Conservation (phyloP, 2,888 invertebrate genomes). For the Phragmatobia fuliginosa region DNA sequence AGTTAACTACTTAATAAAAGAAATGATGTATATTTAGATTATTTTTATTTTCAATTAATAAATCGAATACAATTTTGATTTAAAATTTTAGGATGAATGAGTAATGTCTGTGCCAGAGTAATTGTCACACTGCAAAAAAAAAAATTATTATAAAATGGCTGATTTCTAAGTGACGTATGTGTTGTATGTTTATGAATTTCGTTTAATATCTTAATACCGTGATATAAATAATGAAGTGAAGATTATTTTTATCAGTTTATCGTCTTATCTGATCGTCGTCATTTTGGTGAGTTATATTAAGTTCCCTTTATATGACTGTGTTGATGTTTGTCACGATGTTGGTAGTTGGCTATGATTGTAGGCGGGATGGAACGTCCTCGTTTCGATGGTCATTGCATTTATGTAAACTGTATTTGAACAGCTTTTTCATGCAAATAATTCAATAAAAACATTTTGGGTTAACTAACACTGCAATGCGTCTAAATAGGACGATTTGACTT, state of each 20-base stretch:
- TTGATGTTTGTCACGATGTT: constrained; percentile 62
- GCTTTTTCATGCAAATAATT: constrained; percentile 6
- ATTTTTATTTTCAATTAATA: neutral
- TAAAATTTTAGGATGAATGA: neutral
- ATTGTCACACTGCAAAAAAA: constrained; percentile 41
- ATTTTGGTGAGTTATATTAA: constrained; percentile 65
- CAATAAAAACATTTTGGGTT: constrained; percentile 5
- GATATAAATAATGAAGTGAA: constrained; percentile 73
- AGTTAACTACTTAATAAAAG: neutral
- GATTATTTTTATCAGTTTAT: constrained; percentile 56
- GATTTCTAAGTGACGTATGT: constrained; percentile 82
- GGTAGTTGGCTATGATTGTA: constrained; percentile 64
- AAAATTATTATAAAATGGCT: constrained; percentile 81
- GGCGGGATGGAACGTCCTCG: constrained; percentile 66
- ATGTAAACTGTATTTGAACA: constrained; percentile 22
- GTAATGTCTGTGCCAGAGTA: constrained; percentile 19
- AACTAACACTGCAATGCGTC: constrained; percentile 35
- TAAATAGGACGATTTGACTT: neutral
- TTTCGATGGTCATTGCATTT: constrained; percentile 44
- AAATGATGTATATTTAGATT: neutral
- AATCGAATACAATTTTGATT: neutral
- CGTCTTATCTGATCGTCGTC: constrained; percentile 56
- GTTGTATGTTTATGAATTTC: constrained; percentile 81
- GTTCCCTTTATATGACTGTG: constrained; percentile 23
- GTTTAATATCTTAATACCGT: constrained; percentile 61